These are phyloP conservation scores for Eublepharis macularius DNA, from an alignment of 2,113 vertebrate species.

Conservation along the genomic window DNA sequence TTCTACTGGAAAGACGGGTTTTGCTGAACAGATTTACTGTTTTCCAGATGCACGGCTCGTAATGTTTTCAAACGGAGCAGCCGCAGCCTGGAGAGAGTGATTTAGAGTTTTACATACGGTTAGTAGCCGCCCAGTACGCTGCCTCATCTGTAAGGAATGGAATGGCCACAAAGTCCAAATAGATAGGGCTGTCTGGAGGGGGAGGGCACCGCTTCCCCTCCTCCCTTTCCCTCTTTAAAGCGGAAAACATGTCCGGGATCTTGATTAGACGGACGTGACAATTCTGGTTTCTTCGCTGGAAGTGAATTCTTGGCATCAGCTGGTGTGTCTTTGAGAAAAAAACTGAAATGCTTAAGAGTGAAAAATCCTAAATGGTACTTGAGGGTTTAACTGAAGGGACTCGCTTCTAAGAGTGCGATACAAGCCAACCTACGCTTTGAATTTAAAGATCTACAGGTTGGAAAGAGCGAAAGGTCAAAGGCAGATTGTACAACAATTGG, in stretches of 20 bases:
- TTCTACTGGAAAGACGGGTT: slow-evolving; percentile 59
- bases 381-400: not conserved
- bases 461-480: not conserved
- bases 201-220: not conserved
- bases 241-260: not conserved
- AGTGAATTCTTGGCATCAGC: slow-evolving; percentile 40
- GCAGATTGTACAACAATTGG: not conserved
- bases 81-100: slow-evolving; percentile 39
- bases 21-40: slow-evolving; percentile 55
- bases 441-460: not conserved
- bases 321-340: not conserved
- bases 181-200: fast-evolving
- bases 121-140: slow-evolving; percentile 16
- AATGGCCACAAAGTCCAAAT: not conserved
- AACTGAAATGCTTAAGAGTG: not conserved
- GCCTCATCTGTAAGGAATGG: slow-evolving; percentile 32
- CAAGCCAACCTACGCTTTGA: not conserved
- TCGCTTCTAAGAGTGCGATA: not conserved
- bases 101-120: slow-evolving; percentile 48
- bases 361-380: not conserved
- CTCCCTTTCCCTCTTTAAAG: not conserved
- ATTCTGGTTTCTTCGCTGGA: slow-evolving; percentile 5
- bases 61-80: slow-evolving; percentile 66
- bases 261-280: not conserved
- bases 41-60: slow-evolving; percentile 69